A percentile compares a stretch with the other conserved stretches of the same genome.
Conservation (phyloP, 2,888 invertebrate species). For the Sthenelais limicola region DNA sequence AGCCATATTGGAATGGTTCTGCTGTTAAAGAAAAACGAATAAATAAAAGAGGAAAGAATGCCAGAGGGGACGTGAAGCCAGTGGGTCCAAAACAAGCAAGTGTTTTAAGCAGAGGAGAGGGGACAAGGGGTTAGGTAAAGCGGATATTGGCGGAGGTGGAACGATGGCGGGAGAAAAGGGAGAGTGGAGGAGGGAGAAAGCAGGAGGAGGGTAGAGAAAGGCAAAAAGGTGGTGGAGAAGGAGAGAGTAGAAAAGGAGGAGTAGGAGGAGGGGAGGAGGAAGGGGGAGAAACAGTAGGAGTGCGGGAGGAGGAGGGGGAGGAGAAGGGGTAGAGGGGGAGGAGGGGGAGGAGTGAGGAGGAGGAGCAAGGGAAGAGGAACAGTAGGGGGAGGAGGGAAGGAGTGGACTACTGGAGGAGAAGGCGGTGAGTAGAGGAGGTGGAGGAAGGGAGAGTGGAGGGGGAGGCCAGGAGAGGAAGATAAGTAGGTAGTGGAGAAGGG, state of each 20-base stretch:
- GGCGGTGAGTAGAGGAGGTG: background rate
- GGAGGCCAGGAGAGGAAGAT: background rate
- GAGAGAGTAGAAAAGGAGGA: background rate
- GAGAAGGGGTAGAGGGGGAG: background rate
- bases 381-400: background rate
- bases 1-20: too few relatives aligned
- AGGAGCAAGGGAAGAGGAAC: background rate
- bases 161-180: background rate
- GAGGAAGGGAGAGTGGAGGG: background rate
- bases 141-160: too few relatives aligned
- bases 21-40: too few relatives aligned
- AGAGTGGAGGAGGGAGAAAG: background rate
- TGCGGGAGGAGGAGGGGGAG: background rate
- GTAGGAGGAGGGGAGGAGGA: background rate
- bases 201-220: background rate
- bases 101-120: too few relatives aligned
- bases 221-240: background rate
- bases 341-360: background rate
- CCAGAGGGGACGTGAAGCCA: too few relatives aligned
- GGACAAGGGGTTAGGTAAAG: too few relatives aligned
- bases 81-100: too few relatives aligned
- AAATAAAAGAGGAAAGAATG: too few relatives aligned
- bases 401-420: background rate
- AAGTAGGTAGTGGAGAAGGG: background rate
- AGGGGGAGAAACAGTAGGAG: background rate